Evolutionary conservation across 2,113 vertebrate genomes (phyloP), one percentile per base, ranked within the genome.

Genomic region (Pterocles burchelli): DNA sequence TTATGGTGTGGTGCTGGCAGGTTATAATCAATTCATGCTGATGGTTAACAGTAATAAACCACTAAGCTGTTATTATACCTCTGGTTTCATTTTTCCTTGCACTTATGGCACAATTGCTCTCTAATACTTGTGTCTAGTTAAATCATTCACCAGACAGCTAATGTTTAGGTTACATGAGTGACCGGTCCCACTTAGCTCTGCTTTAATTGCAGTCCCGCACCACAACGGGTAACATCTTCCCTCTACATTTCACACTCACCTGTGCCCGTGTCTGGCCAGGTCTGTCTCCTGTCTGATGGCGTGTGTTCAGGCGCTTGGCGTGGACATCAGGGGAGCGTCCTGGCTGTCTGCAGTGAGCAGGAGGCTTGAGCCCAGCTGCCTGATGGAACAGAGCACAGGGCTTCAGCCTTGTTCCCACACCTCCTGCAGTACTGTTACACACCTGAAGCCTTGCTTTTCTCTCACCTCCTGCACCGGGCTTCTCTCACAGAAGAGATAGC

Each of bases 401-500:
- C 63, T 38, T 52, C 25, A 29, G 38, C 33, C 41, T 49, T 19
- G 38, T 26, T 33, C n/a, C 54, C 12, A 0, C 12, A 3, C 34
- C 18, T 70, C 10, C 20, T 24, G 9, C 7, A 3, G 1, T 45
- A 2, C 51, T 33, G 29, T 46, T 41, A 29, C 12, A 31, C 16
- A 34, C 33, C 29, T 38, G 31, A 67, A 41, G 41, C 26, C 17
- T 45, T 1, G 2, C 29, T 36, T 57, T 19, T 58, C 62, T 65
- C 96, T 97, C 45, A 97, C 97, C 96, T 97, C 90, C 52, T 76
- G 33, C 84, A 88, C 90, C 91, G 28, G 31, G 67, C 96, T 95
- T 92, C 25, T 97, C 67, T 92, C 93, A 19, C 9, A 49, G 88
- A 94, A 89, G 83, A 95, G 94, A 48, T 65, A 85, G 43, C 96